Evolutionary conservation across 2,888 invertebrate species (phyloP).

Genomic region (Euplagia quadripunctaria): DNA sequence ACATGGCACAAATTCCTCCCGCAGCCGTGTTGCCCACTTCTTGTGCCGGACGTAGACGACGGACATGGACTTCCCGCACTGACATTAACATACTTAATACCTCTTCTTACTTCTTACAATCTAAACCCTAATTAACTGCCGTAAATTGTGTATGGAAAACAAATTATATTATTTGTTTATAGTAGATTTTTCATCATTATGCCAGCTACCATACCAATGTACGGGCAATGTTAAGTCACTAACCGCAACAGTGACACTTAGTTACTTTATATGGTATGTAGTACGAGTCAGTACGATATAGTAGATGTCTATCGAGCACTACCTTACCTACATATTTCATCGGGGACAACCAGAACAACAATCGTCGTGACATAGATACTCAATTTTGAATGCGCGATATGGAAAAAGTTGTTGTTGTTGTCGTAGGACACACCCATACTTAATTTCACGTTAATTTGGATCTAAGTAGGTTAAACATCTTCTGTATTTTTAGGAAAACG

Average conservation of each 20-base stretch:
- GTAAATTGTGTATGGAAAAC: slow-evolving; percentile 1
- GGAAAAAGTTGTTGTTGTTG: slow-evolving; percentile 6
- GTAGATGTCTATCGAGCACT: slow-evolving; percentile 36
- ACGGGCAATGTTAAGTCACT: slow-evolving; percentile 42
- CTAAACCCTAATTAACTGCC: slow-evolving; percentile 32
- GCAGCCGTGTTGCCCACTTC: slow-evolving; percentile 76
- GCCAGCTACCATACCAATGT: not conserved
- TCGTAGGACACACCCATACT: not conserved
- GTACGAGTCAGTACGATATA: slow-evolving; percentile 17
- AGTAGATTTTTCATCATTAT: slow-evolving; percentile 2
- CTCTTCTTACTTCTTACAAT: slow-evolving; percentile 34
- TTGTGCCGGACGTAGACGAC: slow-evolving; percentile 72
- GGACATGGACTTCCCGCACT: slow-evolving; percentile 72
- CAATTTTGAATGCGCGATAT: slow-evolving; percentile 10
- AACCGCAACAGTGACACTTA: slow-evolving; percentile 63
- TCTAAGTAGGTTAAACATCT: slow-evolving; percentile 1
- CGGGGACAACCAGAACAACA: slow-evolving; percentile 27
- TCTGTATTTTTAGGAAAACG: slow-evolving; percentile 89
- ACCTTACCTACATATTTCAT: slow-evolving; percentile 33
- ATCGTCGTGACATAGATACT: slow-evolving; percentile 27
- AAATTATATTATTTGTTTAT: not conserved
- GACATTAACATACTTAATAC: slow-evolving; percentile 51
- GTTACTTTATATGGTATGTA: slow-evolving; percentile 45
- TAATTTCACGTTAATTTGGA: not conserved
- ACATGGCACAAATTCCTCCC: slow-evolving; percentile 80